Evolutionary conservation across 2,888 invertebrate genomes (phyloP).

Genomic region (Elmis aenea): DNA sequence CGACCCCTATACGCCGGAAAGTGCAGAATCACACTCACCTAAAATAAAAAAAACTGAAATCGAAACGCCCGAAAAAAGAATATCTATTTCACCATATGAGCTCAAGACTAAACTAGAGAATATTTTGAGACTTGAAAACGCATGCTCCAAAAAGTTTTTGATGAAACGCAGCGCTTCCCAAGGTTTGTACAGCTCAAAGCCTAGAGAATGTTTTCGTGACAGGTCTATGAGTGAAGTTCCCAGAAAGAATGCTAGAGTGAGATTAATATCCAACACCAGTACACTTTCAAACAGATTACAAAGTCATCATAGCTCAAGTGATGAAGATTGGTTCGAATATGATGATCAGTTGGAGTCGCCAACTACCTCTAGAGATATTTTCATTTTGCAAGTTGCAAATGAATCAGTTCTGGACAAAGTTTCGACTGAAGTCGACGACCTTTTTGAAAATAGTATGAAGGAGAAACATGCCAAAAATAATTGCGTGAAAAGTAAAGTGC

Average conservation of each 20-base stretch:
- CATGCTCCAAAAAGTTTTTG: conserved; percentile 24
- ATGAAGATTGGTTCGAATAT: conserved; percentile 49
- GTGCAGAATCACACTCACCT: conserved; percentile 71
- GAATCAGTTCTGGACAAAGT: conserved; percentile 3
- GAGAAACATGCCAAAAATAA: conserved; percentile 13
- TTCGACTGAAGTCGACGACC: conserved; percentile 8
- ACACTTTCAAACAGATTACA: conserved; percentile 38
- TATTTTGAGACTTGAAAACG: conserved; percentile 37
- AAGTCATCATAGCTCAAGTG: conserved; percentile 48
- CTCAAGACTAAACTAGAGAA: conserved; percentile 58
- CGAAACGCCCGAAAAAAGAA: conserved; percentile 28
- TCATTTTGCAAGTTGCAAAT: background rate
- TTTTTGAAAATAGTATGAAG: conserved; percentile 6
- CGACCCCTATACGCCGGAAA: conserved; percentile 81
- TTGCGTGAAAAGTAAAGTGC: conserved; percentile 13
- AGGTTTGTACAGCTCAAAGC: conserved; percentile 8
- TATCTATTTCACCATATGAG: conserved; percentile 57
- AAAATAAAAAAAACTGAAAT: conserved; percentile 48
- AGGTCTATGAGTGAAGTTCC: conserved; percentile 39
- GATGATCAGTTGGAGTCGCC: conserved; percentile 27
- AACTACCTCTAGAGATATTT: conserved; percentile 9
- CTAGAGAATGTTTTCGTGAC: conserved; percentile 22
- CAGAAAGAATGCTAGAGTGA: conserved; percentile 22
- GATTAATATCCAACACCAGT: conserved; percentile 28
- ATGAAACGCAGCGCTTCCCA: conserved; percentile 36